Percentiles rank a stretch among this genome's conserved stretches.
These are phyloP conservation scores for Paracyprichromis sp. DNA, from an alignment of 2,113 vertebrate species.

Conservation along the genomic window DNA sequence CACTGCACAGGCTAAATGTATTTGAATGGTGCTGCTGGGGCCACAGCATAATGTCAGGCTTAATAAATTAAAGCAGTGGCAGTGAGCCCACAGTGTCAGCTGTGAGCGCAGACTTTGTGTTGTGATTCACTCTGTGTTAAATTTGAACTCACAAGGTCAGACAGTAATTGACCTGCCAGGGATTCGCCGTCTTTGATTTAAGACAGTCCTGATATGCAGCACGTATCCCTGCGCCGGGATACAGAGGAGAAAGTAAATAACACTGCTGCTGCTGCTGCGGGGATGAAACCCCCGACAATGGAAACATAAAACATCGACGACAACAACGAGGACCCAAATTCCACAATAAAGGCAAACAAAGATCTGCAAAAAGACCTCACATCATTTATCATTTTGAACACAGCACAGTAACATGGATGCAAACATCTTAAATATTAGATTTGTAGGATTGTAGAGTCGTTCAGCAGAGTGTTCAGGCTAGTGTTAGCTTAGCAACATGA, in stretches of 20 bases:
- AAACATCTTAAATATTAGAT: not conserved
- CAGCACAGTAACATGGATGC: not conserved
- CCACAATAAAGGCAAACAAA: not conserved
- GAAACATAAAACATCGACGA: not conserved
- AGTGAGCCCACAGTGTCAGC: not conserved
- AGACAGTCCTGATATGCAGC: not conserved
- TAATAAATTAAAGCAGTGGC: not conserved
- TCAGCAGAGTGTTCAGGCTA: not conserved
- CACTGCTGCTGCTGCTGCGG: not conserved
- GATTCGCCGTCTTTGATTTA: conserved; percentile 41
- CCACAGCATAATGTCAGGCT: not conserved
- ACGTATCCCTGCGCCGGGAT: not conserved
- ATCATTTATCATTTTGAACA: not conserved
- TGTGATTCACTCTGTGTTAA: conserved; percentile 5
- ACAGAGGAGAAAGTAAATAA: not conserved
- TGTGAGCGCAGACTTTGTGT: not conserved
- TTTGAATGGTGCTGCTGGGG: not conserved
- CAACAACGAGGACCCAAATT: not conserved
- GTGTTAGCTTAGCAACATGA: not conserved
- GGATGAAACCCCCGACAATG: not conserved
- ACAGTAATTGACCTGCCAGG: conserved; percentile 46
- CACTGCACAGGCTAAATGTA: not conserved
- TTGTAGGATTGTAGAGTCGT: not conserved
- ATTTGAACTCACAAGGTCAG: conserved; percentile 40
- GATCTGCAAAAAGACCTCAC: not conserved